phyloP scores from a whole-genome alignment of 1,140 invertebrate species.

The Melanaphis sacchari region DNA sequence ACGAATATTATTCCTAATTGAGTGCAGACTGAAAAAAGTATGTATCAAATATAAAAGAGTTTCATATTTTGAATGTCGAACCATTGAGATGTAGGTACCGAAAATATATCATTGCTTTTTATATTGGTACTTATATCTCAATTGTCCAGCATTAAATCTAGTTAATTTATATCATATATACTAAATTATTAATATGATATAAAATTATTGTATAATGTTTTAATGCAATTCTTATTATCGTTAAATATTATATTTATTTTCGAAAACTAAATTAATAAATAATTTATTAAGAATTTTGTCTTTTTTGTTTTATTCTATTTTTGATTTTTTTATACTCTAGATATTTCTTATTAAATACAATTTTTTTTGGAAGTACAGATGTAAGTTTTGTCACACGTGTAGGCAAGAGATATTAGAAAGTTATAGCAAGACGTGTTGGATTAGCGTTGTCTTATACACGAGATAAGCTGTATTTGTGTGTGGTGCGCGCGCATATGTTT shows the following conservation, averaged over 20 bases:
- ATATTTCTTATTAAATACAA: background rate
- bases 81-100: background rate
- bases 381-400: background rate
- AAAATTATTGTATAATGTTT: background rate
- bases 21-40: background rate
- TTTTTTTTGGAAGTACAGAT: background rate
- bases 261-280: background rate
- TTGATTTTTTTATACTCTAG: background rate
- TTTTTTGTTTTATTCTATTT: background rate
- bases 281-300: background rate
- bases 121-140: background rate
- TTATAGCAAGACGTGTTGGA: background rate
- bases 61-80: background rate
- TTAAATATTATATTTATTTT: background rate
- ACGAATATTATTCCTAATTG: background rate
- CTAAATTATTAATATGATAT: background rate
- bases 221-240: background rate
- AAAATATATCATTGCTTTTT: background rate
- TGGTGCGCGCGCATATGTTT: background rate
- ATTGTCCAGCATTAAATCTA: background rate
- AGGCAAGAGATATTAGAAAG: background rate
- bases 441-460: background rate
- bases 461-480: background rate
- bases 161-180: background rate
- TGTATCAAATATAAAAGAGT: background rate